Conservation (phyloP, 2,797 vertebrate genomes). For the Leuciscus waleckii region DNA sequence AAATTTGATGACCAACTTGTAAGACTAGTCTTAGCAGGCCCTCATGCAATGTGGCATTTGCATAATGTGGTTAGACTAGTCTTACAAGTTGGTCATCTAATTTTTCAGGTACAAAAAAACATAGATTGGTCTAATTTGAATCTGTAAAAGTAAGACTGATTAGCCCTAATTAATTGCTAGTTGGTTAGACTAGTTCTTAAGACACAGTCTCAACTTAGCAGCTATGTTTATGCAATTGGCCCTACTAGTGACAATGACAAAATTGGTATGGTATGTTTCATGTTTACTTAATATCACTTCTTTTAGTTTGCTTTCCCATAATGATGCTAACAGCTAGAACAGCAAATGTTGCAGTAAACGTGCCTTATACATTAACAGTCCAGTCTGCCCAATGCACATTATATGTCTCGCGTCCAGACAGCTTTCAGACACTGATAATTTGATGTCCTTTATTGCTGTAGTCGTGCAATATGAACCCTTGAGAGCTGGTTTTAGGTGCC, state of each 20-base stretch:
- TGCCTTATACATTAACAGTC: neutral
- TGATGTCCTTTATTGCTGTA: constrained; percentile 22
- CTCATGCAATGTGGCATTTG: fast-evolving
- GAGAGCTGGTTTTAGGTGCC: constrained; percentile 33
- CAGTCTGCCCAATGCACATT: neutral
- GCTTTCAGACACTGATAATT: constrained; percentile 40
- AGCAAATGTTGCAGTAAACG: neutral
- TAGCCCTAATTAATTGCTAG: neutral
- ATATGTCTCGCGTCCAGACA: constrained; percentile 3
- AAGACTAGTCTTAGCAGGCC: no score
- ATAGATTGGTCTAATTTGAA: neutral
- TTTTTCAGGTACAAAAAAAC: neutral
- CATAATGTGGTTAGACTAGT: neutral
- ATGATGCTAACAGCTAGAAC: neutral
- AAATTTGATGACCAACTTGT: no score
- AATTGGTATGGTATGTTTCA: neutral
- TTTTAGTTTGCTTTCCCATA: neutral
- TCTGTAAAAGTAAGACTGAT: neutral
- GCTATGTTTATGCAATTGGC: neutral
- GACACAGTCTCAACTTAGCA: neutral
- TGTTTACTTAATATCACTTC: neutral
- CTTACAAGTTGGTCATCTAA: neutral
- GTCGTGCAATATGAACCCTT: constrained; percentile 26
- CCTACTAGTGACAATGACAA: neutral
- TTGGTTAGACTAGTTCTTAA: neutral